A percentile compares a stretch with the other conserved stretches of the same genome.
Evolutionary conservation across 2,888 invertebrate genomes (phyloP).

Genomic region (Synanthedon andrenaeformis): DNA sequence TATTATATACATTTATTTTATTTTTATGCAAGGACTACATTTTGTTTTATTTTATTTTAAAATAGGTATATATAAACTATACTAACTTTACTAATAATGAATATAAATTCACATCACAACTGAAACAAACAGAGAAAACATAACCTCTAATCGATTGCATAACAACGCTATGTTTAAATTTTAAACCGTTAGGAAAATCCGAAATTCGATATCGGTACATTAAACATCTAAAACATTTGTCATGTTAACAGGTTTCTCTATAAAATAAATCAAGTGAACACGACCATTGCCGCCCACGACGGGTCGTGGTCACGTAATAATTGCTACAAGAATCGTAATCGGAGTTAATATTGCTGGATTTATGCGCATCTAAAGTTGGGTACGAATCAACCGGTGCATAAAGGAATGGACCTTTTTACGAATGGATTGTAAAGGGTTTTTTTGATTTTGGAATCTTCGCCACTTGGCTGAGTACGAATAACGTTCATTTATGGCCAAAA

Average conservation of each 20-base stretch:
- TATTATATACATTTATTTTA: too few species aligned
- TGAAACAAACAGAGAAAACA: too few species aligned
- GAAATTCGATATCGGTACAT: not conserved
- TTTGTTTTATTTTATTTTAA: too few species aligned
- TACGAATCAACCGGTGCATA: constrained; percentile 16
- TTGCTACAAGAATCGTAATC: not conserved
- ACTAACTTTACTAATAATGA: too few species aligned
- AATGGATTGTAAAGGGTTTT: not conserved
- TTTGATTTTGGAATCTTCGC: not conserved
- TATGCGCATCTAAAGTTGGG: constrained; percentile 20
- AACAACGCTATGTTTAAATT: not conserved
- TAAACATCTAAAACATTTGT: not conserved
- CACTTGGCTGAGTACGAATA: too few species aligned
- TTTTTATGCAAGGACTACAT: too few species aligned
- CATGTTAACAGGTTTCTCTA: not conserved
- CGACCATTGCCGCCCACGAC: not conserved
- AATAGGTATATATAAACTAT: too few species aligned
- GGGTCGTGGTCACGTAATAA: not conserved
- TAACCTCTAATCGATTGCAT: not conserved
- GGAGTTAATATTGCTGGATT: constrained; percentile 5
- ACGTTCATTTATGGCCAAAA: too few species aligned
- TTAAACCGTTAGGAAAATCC: not conserved
- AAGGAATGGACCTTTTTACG: constrained; percentile 21
- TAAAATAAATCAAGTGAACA: not conserved
- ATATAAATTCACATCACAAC: too few species aligned